Evolutionary conservation across 2,888 invertebrate species (phyloP), one percentile per base, ranked within the genome.

Genomic region (Habroteleia sp.): DNA sequence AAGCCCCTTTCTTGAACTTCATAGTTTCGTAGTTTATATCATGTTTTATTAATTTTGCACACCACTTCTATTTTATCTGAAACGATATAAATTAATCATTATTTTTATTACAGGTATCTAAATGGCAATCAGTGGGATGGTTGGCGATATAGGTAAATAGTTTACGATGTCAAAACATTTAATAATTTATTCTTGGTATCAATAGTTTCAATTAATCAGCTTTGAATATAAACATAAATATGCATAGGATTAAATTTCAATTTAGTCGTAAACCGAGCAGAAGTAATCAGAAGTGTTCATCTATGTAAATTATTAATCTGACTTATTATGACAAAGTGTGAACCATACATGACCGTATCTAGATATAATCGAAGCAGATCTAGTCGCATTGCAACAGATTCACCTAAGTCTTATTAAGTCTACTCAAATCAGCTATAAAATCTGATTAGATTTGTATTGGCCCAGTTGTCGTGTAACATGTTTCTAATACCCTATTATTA

Each of bases 351-450:
- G 50, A 17, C 31, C 20, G 11, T 41, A 56, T 46, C 42, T 13
- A 25, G 2, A 8, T 7, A 11, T 35, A 63, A 63, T 72, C 42
- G 17, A 41, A 54, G 27, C 71, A 72, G 48, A 63, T 72, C 11
- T 23, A 1, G 6, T 6, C 13, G 20, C 6, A 37, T 71, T 54
- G 25, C 54, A 62, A 35, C 35, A 25, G 29, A 39, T 52, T 58
- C 35, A 3, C 14, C 48, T 31, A 52, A 65, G 35, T 54, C 65
- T 66, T 58, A 54, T 54, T 68, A 58, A 68, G 58, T 68, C 48
- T 58, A 27, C 17, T 41, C 10, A 50, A 68, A 58, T 68, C 41
- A 68, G 44, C 50, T 52, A 60, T 60, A 48, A 60, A 69, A 52
- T 60, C 52, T 58, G 27, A 60, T 69, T 35, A 37, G 52, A 69